phyloP scores from a whole-genome alignment of 2,113 vertebrate species.

The Carassius carassius region DNA sequence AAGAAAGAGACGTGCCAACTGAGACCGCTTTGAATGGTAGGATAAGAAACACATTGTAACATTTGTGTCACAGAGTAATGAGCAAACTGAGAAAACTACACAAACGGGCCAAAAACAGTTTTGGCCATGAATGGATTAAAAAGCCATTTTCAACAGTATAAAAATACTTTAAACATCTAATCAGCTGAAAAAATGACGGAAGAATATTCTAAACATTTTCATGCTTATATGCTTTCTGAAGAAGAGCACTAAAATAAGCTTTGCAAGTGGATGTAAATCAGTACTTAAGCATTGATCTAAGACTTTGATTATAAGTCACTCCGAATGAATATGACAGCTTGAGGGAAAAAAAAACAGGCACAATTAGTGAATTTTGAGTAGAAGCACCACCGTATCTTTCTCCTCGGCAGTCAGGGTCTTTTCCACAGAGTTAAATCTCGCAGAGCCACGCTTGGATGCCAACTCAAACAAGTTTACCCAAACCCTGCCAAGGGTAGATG shows the following conservation, averaged over 20 bases:
- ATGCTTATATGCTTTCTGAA: not conserved
- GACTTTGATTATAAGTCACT: constrained; percentile 17
- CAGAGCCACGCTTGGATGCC: constrained; percentile 39
- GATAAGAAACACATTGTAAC: too few relatives aligned
- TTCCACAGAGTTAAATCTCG: constrained; percentile 38
- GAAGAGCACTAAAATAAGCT: not conserved
- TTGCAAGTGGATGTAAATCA: not conserved
- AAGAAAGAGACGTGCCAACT: constrained; percentile 30
- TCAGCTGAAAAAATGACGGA: not conserved
- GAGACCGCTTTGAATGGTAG: constrained; percentile 9
- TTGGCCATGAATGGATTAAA: not conserved
- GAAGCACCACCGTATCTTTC: constrained; percentile 15
- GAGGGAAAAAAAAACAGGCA: not conserved
- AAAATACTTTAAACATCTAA: not conserved
- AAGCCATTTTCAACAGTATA: not conserved
- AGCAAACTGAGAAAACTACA: not conserved
- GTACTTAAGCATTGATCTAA: constrained; percentile 13
- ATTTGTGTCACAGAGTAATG: not conserved
- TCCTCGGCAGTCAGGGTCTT: not conserved
- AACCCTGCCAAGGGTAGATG: constrained; percentile 43
- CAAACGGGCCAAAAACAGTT: not conserved
- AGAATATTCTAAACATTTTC: not conserved
- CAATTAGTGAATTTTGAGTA: constrained; percentile 4
- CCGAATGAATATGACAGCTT: not conserved
- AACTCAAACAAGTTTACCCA: constrained; percentile 57